These are phyloP conservation scores for Bombus vancouverensis DNA, from an alignment of 1,140 invertebrate species.

Conservation along the genomic window DNA sequence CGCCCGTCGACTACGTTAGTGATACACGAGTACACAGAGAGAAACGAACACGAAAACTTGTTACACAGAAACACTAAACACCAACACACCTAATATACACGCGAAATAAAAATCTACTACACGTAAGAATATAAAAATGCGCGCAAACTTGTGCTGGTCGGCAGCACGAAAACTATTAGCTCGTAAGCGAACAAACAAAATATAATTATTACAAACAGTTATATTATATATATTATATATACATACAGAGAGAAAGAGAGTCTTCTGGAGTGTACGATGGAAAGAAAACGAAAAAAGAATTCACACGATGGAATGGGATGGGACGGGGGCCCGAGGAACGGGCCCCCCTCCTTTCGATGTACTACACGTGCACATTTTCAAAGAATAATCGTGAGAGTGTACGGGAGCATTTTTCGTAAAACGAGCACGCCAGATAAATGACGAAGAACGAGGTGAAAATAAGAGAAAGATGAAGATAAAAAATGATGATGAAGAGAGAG, in stretches of 20 bases:
- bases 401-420: constrained; percentile 59
- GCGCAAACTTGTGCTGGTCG: constrained; percentile 80
- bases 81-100: constrained; percentile 54
- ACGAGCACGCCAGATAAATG: constrained; percentile 49
- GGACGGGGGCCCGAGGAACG: not conserved
- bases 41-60: not conserved
- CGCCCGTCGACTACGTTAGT: constrained; percentile 25
- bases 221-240: constrained; percentile 83
- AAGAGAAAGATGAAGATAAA: constrained; percentile 69
- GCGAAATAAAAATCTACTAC: constrained; percentile 36
- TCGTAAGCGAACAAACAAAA: constrained; percentile 82
- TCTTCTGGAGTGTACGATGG: constrained; percentile 72
- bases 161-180: constrained; percentile 82
- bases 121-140: constrained; percentile 69
- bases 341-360: not conserved
- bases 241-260: constrained; percentile 75
- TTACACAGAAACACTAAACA: constrained; percentile 34
- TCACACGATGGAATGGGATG: not conserved
- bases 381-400: constrained; percentile 45
- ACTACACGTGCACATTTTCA: constrained; percentile 63
- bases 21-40: constrained; percentile 30
- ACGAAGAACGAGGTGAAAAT: constrained; percentile 70
- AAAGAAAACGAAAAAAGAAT: constrained; percentile 41
- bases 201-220: constrained; percentile 83
- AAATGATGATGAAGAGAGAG: constrained; percentile 59